These are phyloP conservation scores for Danaus melanippus DNA, from an alignment of 1,140 invertebrate genomes.

Conservation along the genomic window DNA sequence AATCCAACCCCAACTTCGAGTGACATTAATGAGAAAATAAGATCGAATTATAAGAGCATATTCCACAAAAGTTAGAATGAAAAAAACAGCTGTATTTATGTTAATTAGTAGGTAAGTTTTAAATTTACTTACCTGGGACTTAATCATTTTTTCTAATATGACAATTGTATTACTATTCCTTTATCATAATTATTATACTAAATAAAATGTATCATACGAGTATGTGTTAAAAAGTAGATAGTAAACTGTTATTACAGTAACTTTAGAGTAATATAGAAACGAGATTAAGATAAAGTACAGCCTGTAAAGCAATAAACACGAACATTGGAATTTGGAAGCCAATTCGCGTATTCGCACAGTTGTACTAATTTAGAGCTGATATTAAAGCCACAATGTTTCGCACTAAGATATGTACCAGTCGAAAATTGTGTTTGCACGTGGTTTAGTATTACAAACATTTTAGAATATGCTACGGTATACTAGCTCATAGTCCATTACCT, in stretches of 20 bases:
- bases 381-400: constrained; percentile 25
- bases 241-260: constrained; percentile 9
- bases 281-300: constrained; percentile 26
- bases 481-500: too few species aligned
- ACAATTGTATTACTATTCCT: too few species aligned
- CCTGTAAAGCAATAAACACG: constrained; percentile 25
- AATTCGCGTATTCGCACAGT: constrained; percentile 24
- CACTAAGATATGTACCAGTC: too few species aligned
- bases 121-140: too few species aligned
- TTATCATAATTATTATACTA: too few species aligned
- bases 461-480: too few species aligned
- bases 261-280: constrained; percentile 14
- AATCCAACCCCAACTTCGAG: constrained; percentile 46
- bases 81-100: constrained; percentile 47
- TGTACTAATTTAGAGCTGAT: constrained; percentile 31
- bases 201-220: too few species aligned
- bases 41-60: constrained; percentile 42
- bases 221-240: not conserved
- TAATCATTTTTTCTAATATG: too few species aligned
- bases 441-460: too few species aligned
- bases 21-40: constrained; percentile 62
- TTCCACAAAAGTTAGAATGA: constrained; percentile 58
- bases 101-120: not conserved
- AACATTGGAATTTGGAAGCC: constrained; percentile 31
- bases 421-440: too few species aligned